Conservation (phyloP, 1,140 invertebrate species). For the Schlechtendalia chinensis region DNA sequence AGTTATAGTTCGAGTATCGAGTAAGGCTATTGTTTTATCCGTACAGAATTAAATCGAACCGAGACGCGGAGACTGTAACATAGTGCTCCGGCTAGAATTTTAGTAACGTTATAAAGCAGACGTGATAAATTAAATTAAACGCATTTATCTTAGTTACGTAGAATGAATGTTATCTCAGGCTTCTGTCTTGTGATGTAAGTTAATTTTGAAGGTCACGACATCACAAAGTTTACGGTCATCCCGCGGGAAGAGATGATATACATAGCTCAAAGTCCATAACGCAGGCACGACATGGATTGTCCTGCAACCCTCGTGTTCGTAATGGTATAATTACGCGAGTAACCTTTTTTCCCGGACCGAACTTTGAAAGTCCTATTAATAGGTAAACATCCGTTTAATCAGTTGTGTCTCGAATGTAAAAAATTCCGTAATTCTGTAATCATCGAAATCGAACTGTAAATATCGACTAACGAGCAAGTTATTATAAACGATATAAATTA, state of each 20-base stretch:
- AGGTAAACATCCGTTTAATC: conserved; percentile 1
- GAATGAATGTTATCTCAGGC: conserved; percentile 1
- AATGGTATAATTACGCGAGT: neutral
- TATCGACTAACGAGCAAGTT: neutral
- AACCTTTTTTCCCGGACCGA: neutral
- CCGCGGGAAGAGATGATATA: conserved; percentile 15
- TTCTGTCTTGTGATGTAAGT: neutral
- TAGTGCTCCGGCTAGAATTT: too few relatives aligned
- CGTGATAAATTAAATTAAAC: neutral
- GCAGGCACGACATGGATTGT: neutral
- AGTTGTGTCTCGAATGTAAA: neutral
- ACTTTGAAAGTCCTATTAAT: conserved; percentile 16
- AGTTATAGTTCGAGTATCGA: too few relatives aligned
- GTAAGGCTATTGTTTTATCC: too few relatives aligned
- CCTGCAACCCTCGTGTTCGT: conserved; percentile 6
- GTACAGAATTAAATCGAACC: too few relatives aligned
- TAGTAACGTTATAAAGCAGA: neutral
- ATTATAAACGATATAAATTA: neutral
- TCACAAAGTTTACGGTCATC: conserved; percentile 36
- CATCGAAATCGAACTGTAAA: neutral
- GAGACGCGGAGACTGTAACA: too few relatives aligned
- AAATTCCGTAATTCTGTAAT: conserved; percentile 1
- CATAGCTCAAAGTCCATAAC: conserved; percentile 5
- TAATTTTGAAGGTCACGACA: neutral
- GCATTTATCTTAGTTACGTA: conserved; percentile 9